A percentile compares a stretch with the other conserved stretches of the same genome.
These are phyloP conservation scores for Lysiphlebus fabarum DNA, from an alignment of 1,140 invertebrate genomes.

Conservation along the genomic window DNA sequence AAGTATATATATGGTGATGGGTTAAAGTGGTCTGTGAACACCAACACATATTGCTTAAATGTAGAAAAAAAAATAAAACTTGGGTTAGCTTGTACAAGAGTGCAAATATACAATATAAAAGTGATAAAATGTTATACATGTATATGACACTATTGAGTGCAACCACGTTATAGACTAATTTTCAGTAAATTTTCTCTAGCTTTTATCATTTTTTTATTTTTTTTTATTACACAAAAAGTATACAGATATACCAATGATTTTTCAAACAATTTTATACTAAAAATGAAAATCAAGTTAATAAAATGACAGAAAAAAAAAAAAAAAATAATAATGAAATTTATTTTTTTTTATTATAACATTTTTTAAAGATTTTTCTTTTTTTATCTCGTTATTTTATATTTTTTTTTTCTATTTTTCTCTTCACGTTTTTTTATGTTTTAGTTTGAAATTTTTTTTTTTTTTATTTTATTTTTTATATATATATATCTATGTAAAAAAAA, in stretches of 20 bases:
- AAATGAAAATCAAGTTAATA: not conserved
- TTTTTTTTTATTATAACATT: too few species aligned
- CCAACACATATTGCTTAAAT: constrained; percentile 4
- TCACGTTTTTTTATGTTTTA: too few species aligned
- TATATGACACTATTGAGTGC: constrained; percentile 14
- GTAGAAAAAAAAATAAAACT: constrained; percentile 3
- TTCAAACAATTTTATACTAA: too few species aligned
- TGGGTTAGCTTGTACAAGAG: not conserved
- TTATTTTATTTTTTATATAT: not conserved
- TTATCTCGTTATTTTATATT: too few species aligned
- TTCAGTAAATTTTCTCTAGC: constrained; percentile 1
- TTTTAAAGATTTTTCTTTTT: too few species aligned
- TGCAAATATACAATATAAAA: constrained; percentile 2
- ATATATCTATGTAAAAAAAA: too few species aligned
- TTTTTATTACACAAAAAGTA: constrained; percentile 2
- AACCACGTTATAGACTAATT: constrained; percentile 11
- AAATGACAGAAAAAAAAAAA: not conserved
- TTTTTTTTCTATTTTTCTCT: too few species aligned
- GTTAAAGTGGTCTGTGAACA: not conserved
- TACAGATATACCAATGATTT: not conserved
- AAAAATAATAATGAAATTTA: too few species aligned
- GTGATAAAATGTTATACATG: constrained; percentile 26
- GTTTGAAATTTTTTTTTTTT: too few species aligned
- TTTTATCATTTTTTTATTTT: not conserved
- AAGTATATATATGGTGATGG: too few species aligned